Base-by-base conservation (phyloP, 1,140 invertebrate species). In the Leptinotarsa lineolata region DNA sequence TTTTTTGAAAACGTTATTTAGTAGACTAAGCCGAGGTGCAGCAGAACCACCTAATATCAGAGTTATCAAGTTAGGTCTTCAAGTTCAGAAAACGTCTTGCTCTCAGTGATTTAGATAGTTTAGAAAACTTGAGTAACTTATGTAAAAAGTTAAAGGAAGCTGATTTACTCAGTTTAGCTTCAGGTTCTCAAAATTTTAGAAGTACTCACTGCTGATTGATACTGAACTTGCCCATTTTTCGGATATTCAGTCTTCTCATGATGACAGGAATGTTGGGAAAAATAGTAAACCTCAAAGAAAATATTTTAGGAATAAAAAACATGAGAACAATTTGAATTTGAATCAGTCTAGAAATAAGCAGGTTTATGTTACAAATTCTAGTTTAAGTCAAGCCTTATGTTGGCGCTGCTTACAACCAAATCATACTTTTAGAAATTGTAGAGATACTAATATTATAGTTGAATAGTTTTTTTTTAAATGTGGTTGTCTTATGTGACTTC, bases 141-240 rank as follows among this genome's bases (percentile, higher is more conserved):
- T 59, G 58, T 59, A 59, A 59, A 59, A 20, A 59, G 20, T 20
- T 59, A 59, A 13, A 59, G 20, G 58, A 59, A 59, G 58, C 58
- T 20, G 58, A 59, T 59, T 8, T 16, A n/a, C 20, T 20, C 16
- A 0, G 58, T 59, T 59, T 59, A 59, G 20, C 58, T 6, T 59
- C 58, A n/a, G 20, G 16, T 18, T 59, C 58, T 18, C 58, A 20
- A n/a, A n/a, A 59, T 13, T 59, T 20, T 13, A 59, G 58, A n/a
- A 12, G 11, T 59, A 59, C 20, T 59, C 5, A 59, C 20, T 59
- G 16, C 13, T n/a, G 11, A n/a, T 59, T 8, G 15, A n/a, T 59
- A 8, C 58, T 18, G 16, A n/a, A n/a, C 58, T 59, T 20, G 20
- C 15, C 6, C 30, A 30, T 39, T 39, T 8, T 39, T 39, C 30